Base-by-base conservation (phyloP, 37 sponge, comb jelly and placozoan species). In the Oopsacas minuta region DNA sequence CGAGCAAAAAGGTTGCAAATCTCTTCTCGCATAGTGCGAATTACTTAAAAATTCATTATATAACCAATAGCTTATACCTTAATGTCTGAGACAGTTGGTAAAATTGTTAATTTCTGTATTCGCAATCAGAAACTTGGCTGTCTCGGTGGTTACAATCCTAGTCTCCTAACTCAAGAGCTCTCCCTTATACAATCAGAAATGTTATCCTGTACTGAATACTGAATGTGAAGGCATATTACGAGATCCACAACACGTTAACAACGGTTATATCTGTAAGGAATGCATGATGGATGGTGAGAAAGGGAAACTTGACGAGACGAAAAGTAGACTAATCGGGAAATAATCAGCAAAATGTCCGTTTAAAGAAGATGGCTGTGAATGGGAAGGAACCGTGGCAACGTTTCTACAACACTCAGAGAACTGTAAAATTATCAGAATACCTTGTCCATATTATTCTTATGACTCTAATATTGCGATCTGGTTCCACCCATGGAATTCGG, bases 161-260 rank as follows among this genome's bases (percentile, higher is more conserved):
- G 5, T 10, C 75, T 61, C 28, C 20, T 61, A 5, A 10, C 30
- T 7, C 7, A n/a, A 34, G 30, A 61, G 28, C 30, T 61, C 7
- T 25, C 75, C 7, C 28, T 7, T 32, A 61, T 61, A 25, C 32
- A 61, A 61, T 20, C 75, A 61, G 75, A 61, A 61, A 61, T 61
- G 75, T 12, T 61, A n/a, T 20, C 75, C 28, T 61, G 75, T 34
- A 20, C 30, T 3, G n/a, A n/a, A n/a, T n/a, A n/a, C n/a, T n/a
- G 75, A 61, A 61, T 61, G 75, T 34, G 28, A 61, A n/a, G 75
- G 75, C 20, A 61, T 61, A 61, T 61, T 61, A n/a, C 75, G 75
- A 7, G 30, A 61, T 20, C 75, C 75, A 7, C 20, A 25, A 25
- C 75, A 61, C 75, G 17, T 61, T 61, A 34, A 61, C 30, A n/a